phyloP scores from a whole-genome alignment of 2,888 invertebrate species.

The Teleiodes luculella region DNA sequence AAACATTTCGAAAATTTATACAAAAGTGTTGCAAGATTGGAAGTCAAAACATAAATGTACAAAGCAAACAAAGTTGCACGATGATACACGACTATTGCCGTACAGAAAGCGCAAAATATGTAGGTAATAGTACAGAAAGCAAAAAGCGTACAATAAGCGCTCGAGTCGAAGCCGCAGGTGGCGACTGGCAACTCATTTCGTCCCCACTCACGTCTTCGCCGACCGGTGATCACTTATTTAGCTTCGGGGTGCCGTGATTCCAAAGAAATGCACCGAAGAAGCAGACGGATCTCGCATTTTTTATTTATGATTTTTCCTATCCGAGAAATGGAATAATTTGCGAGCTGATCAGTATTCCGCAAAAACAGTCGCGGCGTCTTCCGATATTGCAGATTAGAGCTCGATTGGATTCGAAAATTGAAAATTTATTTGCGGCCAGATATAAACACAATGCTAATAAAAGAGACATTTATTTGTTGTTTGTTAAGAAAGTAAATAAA shows the following conservation, averaged over 20 bases:
- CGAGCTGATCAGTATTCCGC: conserved; percentile 65
- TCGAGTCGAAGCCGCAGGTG: conserved; percentile 43
- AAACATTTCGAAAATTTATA: background rate
- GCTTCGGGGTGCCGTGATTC: conserved; percentile 69
- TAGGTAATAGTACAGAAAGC: conserved; percentile 9
- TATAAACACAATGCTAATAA: background rate
- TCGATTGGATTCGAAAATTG: conserved; percentile 44
- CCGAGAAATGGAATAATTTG: conserved; percentile 67
- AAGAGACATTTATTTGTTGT: background rate
- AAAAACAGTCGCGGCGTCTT: conserved; percentile 51
- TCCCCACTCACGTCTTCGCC: conserved; percentile 58
- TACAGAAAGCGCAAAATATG: conserved; percentile 9
- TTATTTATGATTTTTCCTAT: conserved; percentile 70
- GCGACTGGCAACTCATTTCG: conserved; percentile 43
- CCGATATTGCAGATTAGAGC: conserved; percentile 42
- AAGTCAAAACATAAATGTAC: background rate
- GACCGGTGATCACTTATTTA: conserved; percentile 76
- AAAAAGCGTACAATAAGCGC: background rate
- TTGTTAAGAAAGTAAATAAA: background rate
- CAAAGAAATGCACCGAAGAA: conserved; percentile 62
- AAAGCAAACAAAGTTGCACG: conserved; percentile 1
- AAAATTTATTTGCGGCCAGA: background rate
- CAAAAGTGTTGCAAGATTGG: background rate
- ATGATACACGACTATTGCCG: conserved; percentile 7
- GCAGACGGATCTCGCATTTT: conserved; percentile 58